Evolutionary conservation across 1,140 invertebrate genomes (phyloP).

Genomic region (Potamilus streckersoni): DNA sequence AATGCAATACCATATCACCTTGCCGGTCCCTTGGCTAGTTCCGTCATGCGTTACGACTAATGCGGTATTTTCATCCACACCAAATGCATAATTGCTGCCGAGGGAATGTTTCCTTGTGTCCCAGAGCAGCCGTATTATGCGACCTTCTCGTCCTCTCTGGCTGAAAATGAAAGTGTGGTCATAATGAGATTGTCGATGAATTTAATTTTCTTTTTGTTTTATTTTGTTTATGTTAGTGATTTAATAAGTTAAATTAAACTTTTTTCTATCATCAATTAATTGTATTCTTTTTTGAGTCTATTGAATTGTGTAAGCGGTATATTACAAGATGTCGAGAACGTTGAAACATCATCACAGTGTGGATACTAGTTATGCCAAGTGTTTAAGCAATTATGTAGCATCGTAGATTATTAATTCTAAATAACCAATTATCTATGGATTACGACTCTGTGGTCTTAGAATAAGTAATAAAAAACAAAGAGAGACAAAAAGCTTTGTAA

Average conservation of each 20-base stretch:
- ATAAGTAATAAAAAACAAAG: too few species aligned
- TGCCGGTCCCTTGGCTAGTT: constrained; percentile 21
- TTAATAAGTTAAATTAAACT: neutral
- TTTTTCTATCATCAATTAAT: neutral
- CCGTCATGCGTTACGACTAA: constrained; percentile 43
- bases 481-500: too few species aligned
- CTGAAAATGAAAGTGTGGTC: constrained; percentile 25
- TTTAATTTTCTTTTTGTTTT: neutral
- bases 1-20: constrained; percentile 24
- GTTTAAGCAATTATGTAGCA: too few species aligned
- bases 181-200: neutral
- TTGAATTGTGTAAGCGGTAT: neutral
- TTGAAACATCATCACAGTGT: too few species aligned
- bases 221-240: neutral
- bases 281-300: neutral
- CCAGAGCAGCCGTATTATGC: constrained; percentile 42
- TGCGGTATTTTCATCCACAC: constrained; percentile 48
- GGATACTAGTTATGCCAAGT: too few species aligned
- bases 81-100: constrained; percentile 34
- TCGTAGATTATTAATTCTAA: too few species aligned
- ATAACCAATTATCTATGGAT: too few species aligned
- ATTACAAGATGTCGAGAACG: neutral
- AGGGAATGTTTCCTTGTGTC: constrained; percentile 31
- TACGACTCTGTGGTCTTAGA: too few species aligned
- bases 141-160: constrained; percentile 56